Percentiles rank a stretch among this genome's conserved stretches.
These are phyloP conservation scores for Strongylocentrotus purpuratus DNA, from an alignment of 35 echinoderm and acorn worm species.

Conservation along the genomic window DNA sequence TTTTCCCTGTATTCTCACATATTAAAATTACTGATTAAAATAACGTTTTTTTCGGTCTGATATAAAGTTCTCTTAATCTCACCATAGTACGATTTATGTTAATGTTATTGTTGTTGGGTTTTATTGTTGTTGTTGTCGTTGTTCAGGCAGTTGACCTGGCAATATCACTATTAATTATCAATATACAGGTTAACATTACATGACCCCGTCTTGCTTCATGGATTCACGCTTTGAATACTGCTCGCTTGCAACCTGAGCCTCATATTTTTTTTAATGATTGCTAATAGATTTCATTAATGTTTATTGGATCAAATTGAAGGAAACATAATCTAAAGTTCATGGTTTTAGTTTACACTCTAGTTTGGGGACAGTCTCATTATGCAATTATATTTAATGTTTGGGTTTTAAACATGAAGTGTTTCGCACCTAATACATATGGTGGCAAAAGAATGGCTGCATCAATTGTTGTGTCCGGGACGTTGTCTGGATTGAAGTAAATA, in stretches of 20 bases:
- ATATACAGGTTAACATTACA: neutral
- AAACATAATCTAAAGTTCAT: neutral
- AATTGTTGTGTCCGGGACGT: neutral
- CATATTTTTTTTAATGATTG: neutral
- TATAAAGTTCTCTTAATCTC: no score
- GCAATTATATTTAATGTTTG: neutral
- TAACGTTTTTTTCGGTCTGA: no score
- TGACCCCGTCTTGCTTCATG: no score
- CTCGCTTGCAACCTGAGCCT: neutral
- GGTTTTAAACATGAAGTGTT: neutral
- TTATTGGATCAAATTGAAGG: neutral
- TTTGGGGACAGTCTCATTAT: neutral
- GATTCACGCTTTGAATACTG: neutral
- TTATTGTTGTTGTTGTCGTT: neutral
- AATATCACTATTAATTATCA: neutral
- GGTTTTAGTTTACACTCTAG: no score
- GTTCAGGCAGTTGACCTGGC: no score
- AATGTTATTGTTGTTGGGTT: no score
- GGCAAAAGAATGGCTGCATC: slow-evolving; percentile 10
- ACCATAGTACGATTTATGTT: no score
- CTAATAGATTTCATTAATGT: neutral
- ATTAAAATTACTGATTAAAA: neutral
- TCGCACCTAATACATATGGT: neutral
- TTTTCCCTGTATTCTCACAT: neutral
- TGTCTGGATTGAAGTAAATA: neutral